phyloP scores from a whole-genome alignment of 1,140 invertebrate species.

The Drosophila obscura region DNA sequence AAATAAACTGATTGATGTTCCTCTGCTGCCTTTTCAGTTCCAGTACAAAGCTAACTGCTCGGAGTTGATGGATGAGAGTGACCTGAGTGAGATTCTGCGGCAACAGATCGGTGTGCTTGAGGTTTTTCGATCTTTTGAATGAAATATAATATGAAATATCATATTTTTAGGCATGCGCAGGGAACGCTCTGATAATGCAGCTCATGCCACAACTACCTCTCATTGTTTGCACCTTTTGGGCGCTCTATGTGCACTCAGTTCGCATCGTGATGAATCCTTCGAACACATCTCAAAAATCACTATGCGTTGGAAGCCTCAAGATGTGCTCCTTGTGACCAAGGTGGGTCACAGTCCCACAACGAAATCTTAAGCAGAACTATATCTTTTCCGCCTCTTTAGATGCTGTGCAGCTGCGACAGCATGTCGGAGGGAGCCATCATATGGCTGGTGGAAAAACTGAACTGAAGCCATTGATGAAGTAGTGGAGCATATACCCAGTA shows the following conservation, averaged over 20 bases:
- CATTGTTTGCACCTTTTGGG: conserved; percentile 60
- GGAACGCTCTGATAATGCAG: conserved; percentile 23
- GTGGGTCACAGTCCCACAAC: conserved; percentile 10
- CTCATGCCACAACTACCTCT: conserved; percentile 9
- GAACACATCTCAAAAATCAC: conserved; percentile 30
- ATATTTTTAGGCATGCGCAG: conserved; percentile 32
- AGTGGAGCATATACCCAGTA: conserved; percentile 71
- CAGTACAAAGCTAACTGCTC: conserved; percentile 44
- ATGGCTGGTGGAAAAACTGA: conserved; percentile 68
- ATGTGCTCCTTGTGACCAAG: conserved; percentile 49
- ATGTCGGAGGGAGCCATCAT: conserved; percentile 22
- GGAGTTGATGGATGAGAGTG: conserved; percentile 33
- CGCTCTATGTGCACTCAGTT: conserved; percentile 52
- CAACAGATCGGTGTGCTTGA: conserved; percentile 53
- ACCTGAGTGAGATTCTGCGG: conserved; percentile 52
- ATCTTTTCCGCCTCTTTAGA: conserved; percentile 4
- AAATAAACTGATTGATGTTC: neutral
- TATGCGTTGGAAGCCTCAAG: conserved; percentile 16
- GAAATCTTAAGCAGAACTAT: neutral
- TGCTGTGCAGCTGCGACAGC: conserved; percentile 52
- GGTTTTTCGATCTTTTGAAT: conserved; percentile 37
- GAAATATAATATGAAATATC: neutral
- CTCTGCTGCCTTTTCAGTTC: conserved; percentile 33
- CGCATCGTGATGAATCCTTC: conserved; percentile 60
- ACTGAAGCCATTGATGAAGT: conserved; percentile 55